A percentile compares a stretch with the other conserved stretches of the same genome.
These are phyloP conservation scores for Planiliza haematocheilus DNA, from an alignment of 2,113 vertebrate species.

Conservation along the genomic window DNA sequence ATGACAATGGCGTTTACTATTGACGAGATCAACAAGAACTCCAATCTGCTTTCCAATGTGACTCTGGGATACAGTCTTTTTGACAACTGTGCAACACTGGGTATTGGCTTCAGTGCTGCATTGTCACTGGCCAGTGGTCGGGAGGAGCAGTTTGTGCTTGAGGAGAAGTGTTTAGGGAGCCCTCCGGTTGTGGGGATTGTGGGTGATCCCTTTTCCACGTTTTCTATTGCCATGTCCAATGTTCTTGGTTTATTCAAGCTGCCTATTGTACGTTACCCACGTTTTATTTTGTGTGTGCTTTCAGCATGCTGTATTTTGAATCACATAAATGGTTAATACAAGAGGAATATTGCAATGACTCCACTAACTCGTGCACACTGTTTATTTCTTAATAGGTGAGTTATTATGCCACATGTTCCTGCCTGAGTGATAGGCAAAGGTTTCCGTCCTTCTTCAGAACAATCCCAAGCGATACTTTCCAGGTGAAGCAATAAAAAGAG, in stretches of 20 bases:
- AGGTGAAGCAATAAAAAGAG: slow-evolving; percentile 20
- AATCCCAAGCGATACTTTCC: slow-evolving; percentile 52
- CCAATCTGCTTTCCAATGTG: slow-evolving; percentile 66
- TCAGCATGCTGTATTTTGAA: too few species aligned
- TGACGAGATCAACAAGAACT: slow-evolving; percentile 75
- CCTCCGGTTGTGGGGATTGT: slow-evolving; percentile 75
- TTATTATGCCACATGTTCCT: slow-evolving; percentile 50
- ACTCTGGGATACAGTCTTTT: slow-evolving; percentile 74
- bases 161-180: slow-evolving; percentile 53
- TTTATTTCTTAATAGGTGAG: slow-evolving; percentile 20
- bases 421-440: background rate
- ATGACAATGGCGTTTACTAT: slow-evolving; percentile 78
- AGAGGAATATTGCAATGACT: too few species aligned
- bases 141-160: slow-evolving; percentile 37
- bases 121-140: slow-evolving; percentile 63
- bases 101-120: slow-evolving; percentile 67
- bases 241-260: slow-evolving; percentile 71
- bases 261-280: slow-evolving; percentile 67
- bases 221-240: slow-evolving; percentile 74
- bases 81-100: slow-evolving; percentile 74
- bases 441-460: slow-evolving; percentile 50
- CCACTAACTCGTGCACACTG: too few species aligned
- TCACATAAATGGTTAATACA: too few species aligned
- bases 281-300: too few species aligned
- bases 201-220: slow-evolving; percentile 72